Evolutionary conservation across 2,888 invertebrate genomes (phyloP).

Genomic region (Drosophila niveifrons): DNA sequence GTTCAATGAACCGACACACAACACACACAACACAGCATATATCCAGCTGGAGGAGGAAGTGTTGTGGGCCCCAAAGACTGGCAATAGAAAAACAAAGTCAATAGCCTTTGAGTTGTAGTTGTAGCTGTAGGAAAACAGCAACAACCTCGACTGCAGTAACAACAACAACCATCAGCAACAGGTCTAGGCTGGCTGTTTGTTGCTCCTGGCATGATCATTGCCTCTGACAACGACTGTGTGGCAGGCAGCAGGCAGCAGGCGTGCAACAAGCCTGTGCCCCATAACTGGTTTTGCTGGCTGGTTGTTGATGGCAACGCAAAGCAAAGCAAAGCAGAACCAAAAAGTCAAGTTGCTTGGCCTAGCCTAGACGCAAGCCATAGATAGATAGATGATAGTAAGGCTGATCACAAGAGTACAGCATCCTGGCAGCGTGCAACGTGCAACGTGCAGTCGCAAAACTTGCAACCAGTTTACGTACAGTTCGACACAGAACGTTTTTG

Average conservation of each 20-base stretch:
- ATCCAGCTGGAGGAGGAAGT: constrained; percentile 70
- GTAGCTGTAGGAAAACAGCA: background rate
- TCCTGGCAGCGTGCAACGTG: constrained; percentile 29
- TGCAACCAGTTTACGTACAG: constrained; percentile 79
- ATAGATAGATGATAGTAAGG: constrained; percentile 72
- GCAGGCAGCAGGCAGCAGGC: constrained; percentile 37
- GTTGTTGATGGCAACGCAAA: constrained; percentile 4
- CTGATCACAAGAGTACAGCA: constrained; percentile 41
- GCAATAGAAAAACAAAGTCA: constrained; percentile 77
- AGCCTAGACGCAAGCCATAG: constrained; percentile 55
- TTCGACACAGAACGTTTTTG: constrained; percentile 52
- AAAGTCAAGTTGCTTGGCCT: constrained; percentile 9
- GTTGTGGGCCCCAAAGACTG: constrained; percentile 59
- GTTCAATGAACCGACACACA: constrained; percentile 65
- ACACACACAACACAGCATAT: constrained; percentile 36
- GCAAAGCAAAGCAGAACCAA: constrained; percentile 32
- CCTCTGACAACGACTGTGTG: constrained; percentile 52
- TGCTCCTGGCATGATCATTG: constrained; percentile 68
- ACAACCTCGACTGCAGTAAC: constrained; percentile 13
- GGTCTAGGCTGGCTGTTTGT: constrained; percentile 67
- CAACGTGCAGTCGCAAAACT: constrained; percentile 25
- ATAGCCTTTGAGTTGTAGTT: constrained; percentile 62
- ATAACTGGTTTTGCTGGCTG: constrained; percentile 65
- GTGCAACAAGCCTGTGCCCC: constrained; percentile 75
- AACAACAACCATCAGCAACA: constrained; percentile 57